Percentiles rank a stretch among this genome's conserved stretches.
These are phyloP conservation scores for Lycopodina hypogea DNA, from an alignment of 37 sponge, comb jelly and placozoan genomes.

Conservation along the genomic window DNA sequence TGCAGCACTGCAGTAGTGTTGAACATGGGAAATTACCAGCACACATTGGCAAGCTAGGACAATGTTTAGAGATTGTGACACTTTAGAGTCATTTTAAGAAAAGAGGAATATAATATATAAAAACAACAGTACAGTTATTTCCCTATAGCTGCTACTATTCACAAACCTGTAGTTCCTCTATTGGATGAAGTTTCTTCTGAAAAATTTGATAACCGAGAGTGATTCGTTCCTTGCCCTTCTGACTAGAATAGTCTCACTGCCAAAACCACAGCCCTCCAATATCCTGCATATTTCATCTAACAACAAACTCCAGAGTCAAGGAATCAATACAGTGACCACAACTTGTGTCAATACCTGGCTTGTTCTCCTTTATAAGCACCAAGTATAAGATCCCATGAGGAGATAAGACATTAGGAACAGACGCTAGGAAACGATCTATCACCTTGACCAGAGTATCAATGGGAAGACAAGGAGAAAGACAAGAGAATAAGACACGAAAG, in stretches of 20 bases:
- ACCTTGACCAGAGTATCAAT: constrained; percentile 63
- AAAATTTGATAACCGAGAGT: constrained; percentile 42
- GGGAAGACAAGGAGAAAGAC: constrained; percentile 2
- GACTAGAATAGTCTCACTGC: constrained; percentile 5
- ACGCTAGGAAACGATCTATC: constrained; percentile 76
- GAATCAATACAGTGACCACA: neutral
- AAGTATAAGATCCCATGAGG: constrained; percentile 80
- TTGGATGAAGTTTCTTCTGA: no score
- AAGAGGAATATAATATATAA: no score
- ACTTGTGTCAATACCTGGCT: constrained; percentile 63
- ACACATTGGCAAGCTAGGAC: no score
- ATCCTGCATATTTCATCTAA: constrained; percentile 37
- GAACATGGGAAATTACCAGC: no score
- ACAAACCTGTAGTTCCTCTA: no score
- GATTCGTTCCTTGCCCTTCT: constrained; percentile 49
- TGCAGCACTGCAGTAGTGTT: no score
- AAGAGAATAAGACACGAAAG: neutral
- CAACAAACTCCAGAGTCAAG: neutral
- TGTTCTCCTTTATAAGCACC: constrained; percentile 73
- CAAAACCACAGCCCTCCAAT: constrained; percentile 16
- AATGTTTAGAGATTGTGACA: no score
- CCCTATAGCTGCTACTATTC: no score
- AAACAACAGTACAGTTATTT: no score
- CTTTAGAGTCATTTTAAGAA: no score
- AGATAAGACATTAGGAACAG: constrained; percentile 64